Evolutionary conservation across 2,113 vertebrate genomes (phyloP).

Genomic region (Mesoclemmys tuberculata): DNA sequence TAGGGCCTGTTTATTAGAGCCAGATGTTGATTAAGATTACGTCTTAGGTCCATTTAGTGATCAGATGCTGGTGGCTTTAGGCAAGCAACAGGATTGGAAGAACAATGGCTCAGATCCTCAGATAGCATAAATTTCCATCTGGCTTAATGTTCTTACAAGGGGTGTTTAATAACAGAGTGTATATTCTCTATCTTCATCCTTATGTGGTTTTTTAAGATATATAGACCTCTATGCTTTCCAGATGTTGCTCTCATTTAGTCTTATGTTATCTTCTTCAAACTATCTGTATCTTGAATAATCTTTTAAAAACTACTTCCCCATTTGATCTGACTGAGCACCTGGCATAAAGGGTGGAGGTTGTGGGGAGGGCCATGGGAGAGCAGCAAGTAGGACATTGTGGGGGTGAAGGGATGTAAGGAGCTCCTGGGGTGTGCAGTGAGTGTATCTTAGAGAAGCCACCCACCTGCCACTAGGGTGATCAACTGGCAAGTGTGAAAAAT

Average conservation of each 20-base stretch:
- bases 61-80: constrained; percentile 79
- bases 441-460: no score
- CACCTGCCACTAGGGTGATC: no score
- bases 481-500: no score
- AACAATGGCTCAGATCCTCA: constrained; percentile 64
- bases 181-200: not conserved
- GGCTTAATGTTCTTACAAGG: constrained; percentile 36
- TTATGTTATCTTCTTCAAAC: not conserved
- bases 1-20: constrained; percentile 82
- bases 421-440: not conserved
- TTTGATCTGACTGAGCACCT: constrained; percentile 42
- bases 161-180: not conserved
- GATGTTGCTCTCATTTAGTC: not conserved
- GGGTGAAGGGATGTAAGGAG: not conserved
- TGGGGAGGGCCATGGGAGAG: not conserved
- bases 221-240: not conserved
- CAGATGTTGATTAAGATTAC: constrained; percentile 83
- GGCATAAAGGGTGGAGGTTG: not conserved
- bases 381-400: not conserved
- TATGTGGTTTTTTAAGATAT: not conserved
- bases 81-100: constrained; percentile 72
- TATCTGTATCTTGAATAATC: not conserved
- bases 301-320: constrained; percentile 56
- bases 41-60: constrained; percentile 78
- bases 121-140: constrained; percentile 65